These are phyloP conservation scores for Hydroisotoma schaefferi DNA, from an alignment of 2,888 invertebrate species.

Conservation along the genomic window DNA sequence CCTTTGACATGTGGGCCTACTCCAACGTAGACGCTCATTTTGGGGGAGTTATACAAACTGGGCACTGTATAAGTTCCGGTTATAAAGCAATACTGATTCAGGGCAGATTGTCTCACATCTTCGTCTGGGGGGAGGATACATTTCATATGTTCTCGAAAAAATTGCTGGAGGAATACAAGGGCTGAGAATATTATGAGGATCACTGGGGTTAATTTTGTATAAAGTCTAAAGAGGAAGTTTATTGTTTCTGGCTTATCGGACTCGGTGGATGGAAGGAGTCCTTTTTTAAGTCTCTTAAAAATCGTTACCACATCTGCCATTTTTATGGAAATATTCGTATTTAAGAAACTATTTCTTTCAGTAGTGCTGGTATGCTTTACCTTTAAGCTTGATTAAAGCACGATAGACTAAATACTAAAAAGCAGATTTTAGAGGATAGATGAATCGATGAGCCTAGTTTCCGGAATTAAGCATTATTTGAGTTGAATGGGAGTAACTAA, in stretches of 20 bases:
- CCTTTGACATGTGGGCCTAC: conserved; percentile 5
- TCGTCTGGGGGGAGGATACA: conserved; percentile 38
- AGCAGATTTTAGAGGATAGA: too few species aligned
- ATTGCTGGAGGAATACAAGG: conserved; percentile 51
- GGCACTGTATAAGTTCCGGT: conserved; percentile 10
- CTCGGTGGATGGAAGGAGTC: too few species aligned
- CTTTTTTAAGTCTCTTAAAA: too few species aligned
- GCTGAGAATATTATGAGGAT: conserved; percentile 53
- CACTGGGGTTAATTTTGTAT: conserved; percentile 41
- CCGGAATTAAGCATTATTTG: too few species aligned
- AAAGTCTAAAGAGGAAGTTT: conserved; percentile 1
- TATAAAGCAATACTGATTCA: conserved; percentile 9
- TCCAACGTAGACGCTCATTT: neutral
- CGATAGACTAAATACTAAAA: too few species aligned
- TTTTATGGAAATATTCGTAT: too few species aligned
- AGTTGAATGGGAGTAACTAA: too few species aligned
- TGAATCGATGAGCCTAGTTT: too few species aligned
- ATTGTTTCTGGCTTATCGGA: neutral
- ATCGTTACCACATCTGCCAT: too few species aligned
- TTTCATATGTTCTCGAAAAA: conserved; percentile 48
- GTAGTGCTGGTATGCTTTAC: too few species aligned
- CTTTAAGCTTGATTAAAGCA: too few species aligned
- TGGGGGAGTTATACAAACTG: neutral
- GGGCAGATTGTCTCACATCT: neutral
- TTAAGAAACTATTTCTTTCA: too few species aligned